Base-by-base conservation (phyloP, 2,888 invertebrate genomes). In the Diarsia dahlii region DNA sequence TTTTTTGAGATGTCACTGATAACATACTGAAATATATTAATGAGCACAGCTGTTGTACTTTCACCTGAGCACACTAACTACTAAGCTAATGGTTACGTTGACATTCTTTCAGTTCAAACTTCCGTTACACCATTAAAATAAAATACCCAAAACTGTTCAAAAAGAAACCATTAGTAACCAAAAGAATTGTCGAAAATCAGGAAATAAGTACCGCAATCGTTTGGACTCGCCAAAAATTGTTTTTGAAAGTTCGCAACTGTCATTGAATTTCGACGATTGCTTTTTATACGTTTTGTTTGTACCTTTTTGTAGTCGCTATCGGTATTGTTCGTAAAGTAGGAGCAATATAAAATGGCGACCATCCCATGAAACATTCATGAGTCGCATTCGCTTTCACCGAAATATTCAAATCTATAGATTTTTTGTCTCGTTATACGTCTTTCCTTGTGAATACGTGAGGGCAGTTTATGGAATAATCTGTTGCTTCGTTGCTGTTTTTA, bases 331-430 rank as follows among this genome's bases (percentile, higher is more conserved):
- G 79, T 54, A 83, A 82, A 84, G 84, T 80, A 80, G 80, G 76
- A 77, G 79, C 87, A 85, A 88, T 90, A 91, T 90, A 90, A 90
- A 92, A 92, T 92, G 88, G 86, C 87, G 86, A 87, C 84, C 88
- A 84, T 80, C 84, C 83, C 66, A 92, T 93, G 91, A 93, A 93
- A 93, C 81, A 93, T 93, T 93, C 93, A 93, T 92, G 91, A 92
- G 86, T 75, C 87, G 81, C 86, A 85, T 89, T 86, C 85, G 70
- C 76, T 83, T 73, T 76, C 76, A 70, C 72, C 68, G 75, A 87
- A 89, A 90, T 90, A 88, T 87, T 87, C 87, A 85, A 85, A 80
- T 86, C 84, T 84, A 87, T 86, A 87, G 83, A 87, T 88, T 84
- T 71, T 84, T 81, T 76, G 71, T 72, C 78, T 79, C 83, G 76